phyloP scores from a whole-genome alignment of 1,140 invertebrate species.

The Listronotus bonariensis region DNA sequence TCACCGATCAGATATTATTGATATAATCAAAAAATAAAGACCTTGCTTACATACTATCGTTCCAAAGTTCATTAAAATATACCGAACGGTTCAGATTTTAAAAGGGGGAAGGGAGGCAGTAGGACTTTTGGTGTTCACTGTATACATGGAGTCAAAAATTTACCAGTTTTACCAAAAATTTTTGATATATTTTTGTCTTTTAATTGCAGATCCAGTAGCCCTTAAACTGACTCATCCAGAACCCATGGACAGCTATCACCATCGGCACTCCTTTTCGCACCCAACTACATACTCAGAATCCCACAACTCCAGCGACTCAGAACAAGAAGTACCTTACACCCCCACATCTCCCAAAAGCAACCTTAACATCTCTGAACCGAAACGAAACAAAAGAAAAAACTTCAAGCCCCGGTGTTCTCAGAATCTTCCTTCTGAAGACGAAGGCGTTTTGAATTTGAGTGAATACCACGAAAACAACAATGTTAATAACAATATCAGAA shows the following conservation, averaged over 20 bases:
- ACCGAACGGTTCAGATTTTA: too few species aligned
- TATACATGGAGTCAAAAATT: too few species aligned
- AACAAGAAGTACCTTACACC: conserved; percentile 48
- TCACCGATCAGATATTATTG: too few species aligned
- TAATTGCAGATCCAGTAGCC: conserved; percentile 48
- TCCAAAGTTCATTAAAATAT: too few species aligned
- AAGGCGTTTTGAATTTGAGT: conserved; percentile 53
- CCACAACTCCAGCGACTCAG: conserved; percentile 52
- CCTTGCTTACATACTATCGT: too few species aligned
- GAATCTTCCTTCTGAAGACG: conserved; percentile 59
- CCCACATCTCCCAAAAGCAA: conserved; percentile 58
- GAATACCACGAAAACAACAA: conserved; percentile 58
- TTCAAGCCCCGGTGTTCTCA: conserved; percentile 69
- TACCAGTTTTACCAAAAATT: too few species aligned
- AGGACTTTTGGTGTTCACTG: too few species aligned
- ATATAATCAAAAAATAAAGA: too few species aligned
- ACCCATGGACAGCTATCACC: conserved; percentile 39
- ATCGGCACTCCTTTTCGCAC: conserved; percentile 36
- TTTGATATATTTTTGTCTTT: conserved; percentile 30
- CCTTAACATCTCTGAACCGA: conserved; percentile 53
- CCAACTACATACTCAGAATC: conserved; percentile 28
- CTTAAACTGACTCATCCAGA: conserved; percentile 29
- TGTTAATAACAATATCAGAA: conserved; percentile 51
- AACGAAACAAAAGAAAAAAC: conserved; percentile 70
- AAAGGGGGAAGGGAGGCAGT: too few species aligned